A percentile compares a stretch with the other conserved stretches of the same genome.
Conservation (phyloP, 2,797 vertebrate species). For the Bufotes viridis region DNA sequence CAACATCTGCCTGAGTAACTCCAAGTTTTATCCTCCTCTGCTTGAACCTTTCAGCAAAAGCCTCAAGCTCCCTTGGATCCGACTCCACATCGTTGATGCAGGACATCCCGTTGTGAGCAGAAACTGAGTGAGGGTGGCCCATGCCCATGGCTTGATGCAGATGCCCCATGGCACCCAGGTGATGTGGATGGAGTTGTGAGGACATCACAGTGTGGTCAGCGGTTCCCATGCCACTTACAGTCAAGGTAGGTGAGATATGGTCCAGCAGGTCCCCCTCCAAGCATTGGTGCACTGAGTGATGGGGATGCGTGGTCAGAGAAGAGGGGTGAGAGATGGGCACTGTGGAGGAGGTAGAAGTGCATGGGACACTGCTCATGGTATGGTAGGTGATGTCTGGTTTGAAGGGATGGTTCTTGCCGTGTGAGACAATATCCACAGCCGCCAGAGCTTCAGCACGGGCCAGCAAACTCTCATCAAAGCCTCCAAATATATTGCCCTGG, state of each 20-base stretch:
- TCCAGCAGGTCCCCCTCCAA: conserved; percentile 92
- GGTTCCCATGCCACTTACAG: conserved; percentile 82
- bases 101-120: conserved; percentile 80
- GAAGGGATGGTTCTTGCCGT: conserved; percentile 90
- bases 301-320: conserved; percentile 77
- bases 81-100: conserved; percentile 86
- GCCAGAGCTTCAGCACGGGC: conserved; percentile 95
- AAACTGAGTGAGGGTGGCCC: conserved; percentile 80
- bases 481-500: conserved; percentile 97
- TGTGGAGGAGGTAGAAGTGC: conserved; percentile 81
- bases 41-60: conserved; percentile 93
- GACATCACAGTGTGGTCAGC: conserved; percentile 82
- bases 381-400: conserved; percentile 92
- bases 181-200: conserved; percentile 81
- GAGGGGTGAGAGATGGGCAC: conserved; percentile 84
- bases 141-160: conserved; percentile 89
- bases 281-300: conserved; percentile 80
- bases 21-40: conserved; percentile 91
- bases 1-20: conserved; percentile 91
- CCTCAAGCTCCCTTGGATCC: conserved; percentile 92
- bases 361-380: conserved; percentile 94
- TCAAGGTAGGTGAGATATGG: conserved; percentile 86
- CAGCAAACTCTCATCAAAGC: conserved; percentile 97
- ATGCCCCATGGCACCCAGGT: conserved; percentile 88
- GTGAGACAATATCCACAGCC: conserved; percentile 90